Evolutionary conservation across 2,113 vertebrate species (phyloP).

Genomic region (Cavia porcellus): DNA sequence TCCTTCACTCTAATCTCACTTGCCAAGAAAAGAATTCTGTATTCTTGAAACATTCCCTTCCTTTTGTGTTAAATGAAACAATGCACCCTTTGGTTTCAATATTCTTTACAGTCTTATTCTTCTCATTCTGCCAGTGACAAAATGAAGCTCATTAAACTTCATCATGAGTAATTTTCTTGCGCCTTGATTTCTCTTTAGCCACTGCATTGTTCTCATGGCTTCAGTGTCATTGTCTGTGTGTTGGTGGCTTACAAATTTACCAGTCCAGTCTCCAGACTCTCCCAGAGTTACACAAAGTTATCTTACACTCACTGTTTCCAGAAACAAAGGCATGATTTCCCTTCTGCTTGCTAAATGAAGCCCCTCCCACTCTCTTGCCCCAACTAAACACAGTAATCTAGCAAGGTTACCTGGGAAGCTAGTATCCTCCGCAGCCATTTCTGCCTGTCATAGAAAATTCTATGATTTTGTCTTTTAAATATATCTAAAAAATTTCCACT

Average conservation of each 20-base stretch:
- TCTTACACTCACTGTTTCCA: background rate
- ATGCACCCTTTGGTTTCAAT: background rate
- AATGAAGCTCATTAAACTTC: background rate
- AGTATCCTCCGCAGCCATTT: too few relatives aligned
- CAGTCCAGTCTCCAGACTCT: background rate
- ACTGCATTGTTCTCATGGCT: background rate
- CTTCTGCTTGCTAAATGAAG: background rate
- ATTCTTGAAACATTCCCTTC: background rate
- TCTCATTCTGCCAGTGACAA: slow-evolving; percentile 1
- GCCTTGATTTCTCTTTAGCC: background rate
- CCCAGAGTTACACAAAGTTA: background rate
- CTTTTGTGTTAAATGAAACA: background rate
- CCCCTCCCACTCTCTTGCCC: background rate
- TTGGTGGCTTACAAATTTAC: background rate
- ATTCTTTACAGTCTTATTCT: background rate
- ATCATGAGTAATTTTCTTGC: background rate
- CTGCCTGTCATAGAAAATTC: background rate
- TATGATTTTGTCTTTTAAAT: background rate
- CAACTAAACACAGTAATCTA: background rate
- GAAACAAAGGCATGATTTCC: slow-evolving; percentile 16
- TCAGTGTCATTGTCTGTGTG: background rate
- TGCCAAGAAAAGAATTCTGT: background rate
- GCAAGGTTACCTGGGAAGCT: background rate
- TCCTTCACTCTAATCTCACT: background rate
- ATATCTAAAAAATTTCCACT: background rate